Evolutionary conservation across 2,797 vertebrate species (phyloP).

Genomic region (Staurois parvus): DNA sequence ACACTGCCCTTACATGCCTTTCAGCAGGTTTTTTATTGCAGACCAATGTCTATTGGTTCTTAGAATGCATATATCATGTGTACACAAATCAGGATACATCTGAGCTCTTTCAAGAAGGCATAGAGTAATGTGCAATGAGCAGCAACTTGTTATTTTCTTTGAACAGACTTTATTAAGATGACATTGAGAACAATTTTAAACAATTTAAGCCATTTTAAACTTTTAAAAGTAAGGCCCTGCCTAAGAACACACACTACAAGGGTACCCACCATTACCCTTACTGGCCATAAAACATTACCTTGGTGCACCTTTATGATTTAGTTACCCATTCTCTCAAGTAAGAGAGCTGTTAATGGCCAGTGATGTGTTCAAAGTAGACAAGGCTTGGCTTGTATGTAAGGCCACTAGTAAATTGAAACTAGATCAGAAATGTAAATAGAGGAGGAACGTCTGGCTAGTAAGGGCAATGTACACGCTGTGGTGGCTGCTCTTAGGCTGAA

Average conservation of each 20-base stretch:
- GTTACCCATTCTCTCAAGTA: neutral
- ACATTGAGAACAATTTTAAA: no score
- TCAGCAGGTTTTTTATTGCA: slow-evolving; percentile 46
- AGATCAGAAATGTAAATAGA: no score
- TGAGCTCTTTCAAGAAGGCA: neutral
- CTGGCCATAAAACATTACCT: neutral
- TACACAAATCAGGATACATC: slow-evolving; percentile 10
- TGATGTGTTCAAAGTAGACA: neutral
- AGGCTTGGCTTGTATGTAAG: neutral
- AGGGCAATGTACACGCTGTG: no score
- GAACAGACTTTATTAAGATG: no score
- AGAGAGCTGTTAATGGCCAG: neutral
- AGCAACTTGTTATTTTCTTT: neutral
- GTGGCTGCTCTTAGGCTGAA: no score
- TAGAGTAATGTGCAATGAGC: neutral
- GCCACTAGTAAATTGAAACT: no score
- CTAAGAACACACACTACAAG: neutral
- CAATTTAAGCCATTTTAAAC: no score
- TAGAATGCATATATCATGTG: neutral
- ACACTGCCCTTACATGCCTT: slow-evolving; percentile 26
- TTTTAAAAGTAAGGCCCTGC: neutral
- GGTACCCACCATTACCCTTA: neutral
- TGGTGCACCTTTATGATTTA: neutral
- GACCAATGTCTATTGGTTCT: slow-evolving; percentile 31
- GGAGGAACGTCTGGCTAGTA: no score